phyloP scores from a whole-genome alignment of 2,888 invertebrate species.

The Mamestra brassicae region DNA sequence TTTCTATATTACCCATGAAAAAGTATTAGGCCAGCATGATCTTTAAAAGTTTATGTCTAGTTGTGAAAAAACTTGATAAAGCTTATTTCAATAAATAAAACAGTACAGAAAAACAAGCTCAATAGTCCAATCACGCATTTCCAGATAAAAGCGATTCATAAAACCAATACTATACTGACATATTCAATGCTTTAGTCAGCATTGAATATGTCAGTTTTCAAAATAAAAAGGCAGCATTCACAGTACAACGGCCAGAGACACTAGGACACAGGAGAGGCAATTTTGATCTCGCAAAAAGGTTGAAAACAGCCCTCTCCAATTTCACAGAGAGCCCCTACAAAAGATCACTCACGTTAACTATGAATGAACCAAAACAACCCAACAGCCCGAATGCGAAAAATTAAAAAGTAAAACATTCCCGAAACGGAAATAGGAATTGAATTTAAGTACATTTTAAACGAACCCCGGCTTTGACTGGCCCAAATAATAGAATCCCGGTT shows the following conservation, averaged over 20 bases:
- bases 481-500: conserved; percentile 88
- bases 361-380: conserved; percentile 88
- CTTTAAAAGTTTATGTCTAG: neutral
- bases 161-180: conserved; percentile 20
- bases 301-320: conserved; percentile 87
- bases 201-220: neutral
- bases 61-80: too few relatives aligned
- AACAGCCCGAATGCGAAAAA: conserved; percentile 84
- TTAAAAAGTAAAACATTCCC: conserved; percentile 86
- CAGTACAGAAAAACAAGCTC: neutral
- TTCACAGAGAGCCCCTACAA: conserved; percentile 89
- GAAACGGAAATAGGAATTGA: conserved; percentile 88
- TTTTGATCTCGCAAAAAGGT: conserved; percentile 87
- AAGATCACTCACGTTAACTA: conserved; percentile 90
- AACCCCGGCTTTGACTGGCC: conserved; percentile 86
- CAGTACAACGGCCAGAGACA: conserved; percentile 72
- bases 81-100: neutral
- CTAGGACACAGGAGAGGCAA: conserved; percentile 76
- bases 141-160: neutral
- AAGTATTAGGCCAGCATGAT: neutral
- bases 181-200: neutral
- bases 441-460: conserved; percentile 90
- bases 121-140: neutral
- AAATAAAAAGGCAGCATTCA: conserved; percentile 58
- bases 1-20: neutral